Conservation (phyloP, 2,113 vertebrate genomes). For the Erpornis zantholeuca region DNA sequence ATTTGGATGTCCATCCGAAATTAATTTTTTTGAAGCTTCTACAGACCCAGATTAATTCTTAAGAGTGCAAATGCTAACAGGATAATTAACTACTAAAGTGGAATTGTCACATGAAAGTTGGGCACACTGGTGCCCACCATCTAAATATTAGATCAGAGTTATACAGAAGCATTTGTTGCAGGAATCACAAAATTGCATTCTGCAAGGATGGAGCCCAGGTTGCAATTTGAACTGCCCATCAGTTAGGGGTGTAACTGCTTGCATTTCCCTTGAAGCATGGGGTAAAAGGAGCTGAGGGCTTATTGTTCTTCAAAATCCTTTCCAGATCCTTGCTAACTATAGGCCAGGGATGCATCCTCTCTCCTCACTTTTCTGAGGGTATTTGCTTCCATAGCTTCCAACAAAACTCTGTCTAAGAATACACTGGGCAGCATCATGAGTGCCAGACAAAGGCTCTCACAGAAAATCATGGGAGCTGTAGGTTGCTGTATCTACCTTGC, state of each 20-base stretch:
- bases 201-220: neutral
- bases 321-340: neutral
- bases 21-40: neutral
- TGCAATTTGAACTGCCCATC: neutral
- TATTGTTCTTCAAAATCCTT: neutral
- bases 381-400: neutral
- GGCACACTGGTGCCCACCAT: neutral
- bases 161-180: neutral
- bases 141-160: neutral
- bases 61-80: neutral
- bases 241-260: neutral
- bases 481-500: fast-evolving
- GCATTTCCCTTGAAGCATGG: neutral
- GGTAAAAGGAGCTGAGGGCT: neutral
- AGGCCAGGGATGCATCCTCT: neutral
- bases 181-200: neutral
- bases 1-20: neutral
- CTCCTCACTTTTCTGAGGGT: neutral
- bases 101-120: neutral
- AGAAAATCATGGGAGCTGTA: fast-evolving
- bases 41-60: neutral
- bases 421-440: neutral
- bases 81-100: neutral
- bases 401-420: neutral
- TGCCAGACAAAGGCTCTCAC: neutral